Evolutionary conservation across 2,888 invertebrate genomes (phyloP), one percentile per base, ranked within the genome.

Genomic region (Meliscaeva auricollis): DNA sequence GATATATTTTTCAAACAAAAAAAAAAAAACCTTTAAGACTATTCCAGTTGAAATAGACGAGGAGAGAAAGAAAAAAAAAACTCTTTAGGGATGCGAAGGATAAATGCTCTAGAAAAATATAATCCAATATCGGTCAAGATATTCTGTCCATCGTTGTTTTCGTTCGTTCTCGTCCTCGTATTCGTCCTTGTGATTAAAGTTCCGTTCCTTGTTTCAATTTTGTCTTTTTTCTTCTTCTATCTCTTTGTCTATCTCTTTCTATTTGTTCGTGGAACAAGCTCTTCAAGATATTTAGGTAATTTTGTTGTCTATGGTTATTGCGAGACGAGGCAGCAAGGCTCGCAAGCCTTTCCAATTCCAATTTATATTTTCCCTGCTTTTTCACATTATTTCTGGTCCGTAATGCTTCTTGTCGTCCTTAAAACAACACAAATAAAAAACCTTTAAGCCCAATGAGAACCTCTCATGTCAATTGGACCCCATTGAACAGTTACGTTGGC

Each of bases 61-160:
- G n/a, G n/a, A n/a, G n/a, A n/a, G n/a, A n/a, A n/a, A n/a, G n/a
- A n/a, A n/a, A 41, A 41, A 72, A 73, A 66, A 3, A 41, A 44
- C 15, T 66, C 38, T 54, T 56, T 30, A 32, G 32, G 66, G 50
- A 44, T 82, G 35, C 52, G 66, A 72, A 41, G 48, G 50, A 48
- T 38, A 38, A 9, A 38, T 38, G 38, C 22, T 26, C 52, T 9
- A 41, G 30, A 41, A 62, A 69, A 69, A 69, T 54, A 48, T 50
- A 66, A 69, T 81, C 68, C 81, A 81, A 85, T 85, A 77, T 85
- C 81, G 85, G 85, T 85, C 81, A 85, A 85, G 77, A 81, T 68
- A 62, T 85, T 70, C 66, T 58, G 38, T 17, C 50, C 35, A 9
- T 30, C 20, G 48, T 38, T 3, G 20, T n/a, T 5, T 1, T 46